A percentile compares a stretch with the other conserved stretches of the same genome.
Conservation (phyloP, 2,113 vertebrate species). For the Bettongia penicillata region DNA sequence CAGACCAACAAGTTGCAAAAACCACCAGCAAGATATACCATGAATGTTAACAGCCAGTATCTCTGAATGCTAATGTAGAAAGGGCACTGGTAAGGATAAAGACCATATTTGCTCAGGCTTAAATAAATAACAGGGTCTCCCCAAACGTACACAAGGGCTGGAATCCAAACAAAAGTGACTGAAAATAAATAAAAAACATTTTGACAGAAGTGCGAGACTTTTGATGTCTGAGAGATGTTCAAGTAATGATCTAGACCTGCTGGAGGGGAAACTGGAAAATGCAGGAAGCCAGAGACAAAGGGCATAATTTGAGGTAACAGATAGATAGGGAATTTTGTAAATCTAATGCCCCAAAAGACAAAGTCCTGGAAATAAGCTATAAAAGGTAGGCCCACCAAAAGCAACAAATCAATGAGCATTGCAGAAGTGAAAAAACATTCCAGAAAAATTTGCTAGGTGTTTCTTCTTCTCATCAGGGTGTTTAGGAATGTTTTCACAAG, state of each 20-base stretch:
- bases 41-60: slow-evolving; percentile 55
- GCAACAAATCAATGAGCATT: slow-evolving; percentile 80
- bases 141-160: slow-evolving; percentile 73
- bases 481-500: slow-evolving; percentile 86
- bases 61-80: slow-evolving; percentile 75
- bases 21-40: slow-evolving; percentile 70
- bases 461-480: slow-evolving; percentile 80
- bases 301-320: slow-evolving; percentile 87
- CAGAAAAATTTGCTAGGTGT: slow-evolving; percentile 83
- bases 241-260: slow-evolving; percentile 79
- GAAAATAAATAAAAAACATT: slow-evolving; percentile 53
- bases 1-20: slow-evolving; percentile 43
- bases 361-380: slow-evolving; percentile 82
- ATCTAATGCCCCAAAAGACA: slow-evolving; percentile 79
- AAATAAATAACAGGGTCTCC: slow-evolving; percentile 33
- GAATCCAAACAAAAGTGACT: slow-evolving; percentile 77
- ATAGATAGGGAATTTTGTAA: slow-evolving; percentile 88
- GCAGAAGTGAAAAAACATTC: slow-evolving; percentile 87
- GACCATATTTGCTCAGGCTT: slow-evolving; percentile 31
- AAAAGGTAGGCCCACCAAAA: slow-evolving; percentile 78
- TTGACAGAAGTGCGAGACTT: neutral
- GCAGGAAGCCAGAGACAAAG: slow-evolving; percentile 80
- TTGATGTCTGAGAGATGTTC: slow-evolving; percentile 66
- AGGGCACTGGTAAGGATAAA: slow-evolving; percentile 70
- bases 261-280: slow-evolving; percentile 82